Conservation (phyloP, 2,888 invertebrate species). For the Yponomeuta malinellus region DNA sequence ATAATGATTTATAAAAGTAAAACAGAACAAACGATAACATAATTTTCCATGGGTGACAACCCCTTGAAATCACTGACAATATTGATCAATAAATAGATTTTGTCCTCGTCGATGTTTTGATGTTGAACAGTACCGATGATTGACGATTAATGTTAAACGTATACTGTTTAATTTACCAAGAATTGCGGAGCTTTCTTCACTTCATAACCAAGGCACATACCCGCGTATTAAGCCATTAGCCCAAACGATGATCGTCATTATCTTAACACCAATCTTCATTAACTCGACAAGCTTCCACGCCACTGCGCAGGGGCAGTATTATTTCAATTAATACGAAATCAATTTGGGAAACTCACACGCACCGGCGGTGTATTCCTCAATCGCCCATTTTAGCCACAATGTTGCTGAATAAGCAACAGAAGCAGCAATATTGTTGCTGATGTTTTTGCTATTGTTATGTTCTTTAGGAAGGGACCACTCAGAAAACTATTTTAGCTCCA, state of each 20-base stretch:
- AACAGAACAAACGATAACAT: too few species aligned
- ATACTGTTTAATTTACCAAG: not conserved
- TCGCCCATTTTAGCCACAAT: not conserved
- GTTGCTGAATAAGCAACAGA: not conserved
- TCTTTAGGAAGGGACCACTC: too few species aligned
- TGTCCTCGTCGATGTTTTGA: too few species aligned
- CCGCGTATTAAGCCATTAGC: not conserved
- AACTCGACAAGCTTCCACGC: not conserved
- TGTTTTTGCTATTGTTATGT: too few species aligned
- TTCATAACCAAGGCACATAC: not conserved
- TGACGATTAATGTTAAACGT: too few species aligned
- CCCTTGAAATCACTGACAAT: too few species aligned
- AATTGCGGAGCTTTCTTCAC: not conserved
- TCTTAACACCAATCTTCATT: constrained; percentile 1
- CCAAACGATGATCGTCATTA: not conserved
- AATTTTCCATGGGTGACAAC: too few species aligned
- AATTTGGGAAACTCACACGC: constrained; percentile 41
- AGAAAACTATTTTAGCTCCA: too few species aligned
- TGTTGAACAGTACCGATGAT: too few species aligned
- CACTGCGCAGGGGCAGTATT: not conserved
- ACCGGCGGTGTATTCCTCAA: not conserved
- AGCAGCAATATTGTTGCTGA: too few species aligned
- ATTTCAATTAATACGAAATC: constrained; percentile 63
- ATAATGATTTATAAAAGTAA: too few species aligned
- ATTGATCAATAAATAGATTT: too few species aligned